Evolutionary conservation across 2,888 invertebrate genomes (phyloP), one percentile per base, ranked within the genome.

Genomic region (Podotricha telesiphe): DNA sequence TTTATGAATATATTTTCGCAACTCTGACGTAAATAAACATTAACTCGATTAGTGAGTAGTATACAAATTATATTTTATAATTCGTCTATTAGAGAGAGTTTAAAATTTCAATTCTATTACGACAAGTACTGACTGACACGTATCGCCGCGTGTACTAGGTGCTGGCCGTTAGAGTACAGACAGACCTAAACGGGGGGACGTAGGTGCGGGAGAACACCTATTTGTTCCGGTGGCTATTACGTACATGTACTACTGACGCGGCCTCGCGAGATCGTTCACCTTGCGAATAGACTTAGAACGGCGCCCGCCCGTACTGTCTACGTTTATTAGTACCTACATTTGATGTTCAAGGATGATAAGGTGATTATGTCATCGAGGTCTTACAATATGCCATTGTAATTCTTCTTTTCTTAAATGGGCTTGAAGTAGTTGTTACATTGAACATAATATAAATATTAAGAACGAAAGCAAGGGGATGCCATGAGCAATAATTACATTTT

Each of bases 191-290:
- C 68, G 70, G 64, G 61, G 70, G 64, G 61, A 68, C 70, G 68
- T 73, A 68, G 68, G 70, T 71, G 71, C 74, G 58, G 68, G 68
- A 71, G 72, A 73, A 71, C 71, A 73, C 67, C 59, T 70, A 76
- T 80, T 80, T 79, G 82, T 78, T 77, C 80, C 80, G 80, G 76
- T 75, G 80, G 64, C 70, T 62, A 72, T 65, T 72, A 72, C 71
- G 56, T 68, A 72, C 63, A 61, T 62, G 47, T 63, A 68, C 53
- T 65, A 62, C 70, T 78, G 79, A 76, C 79, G 77, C 86, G 89
- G 85, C 91, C 91, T 91, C 91, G 90, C 81, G 73, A 74, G 91
- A 87, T 79, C 90, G 81, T 91, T 92, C 85, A 91, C 90, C 91
- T 89, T 86, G 85, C 85, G 81, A 86, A 86, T 85, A 84, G 80